Conservation (phyloP, 92 coral and sea anemone genomes). For the Ricordea florida region DNA sequence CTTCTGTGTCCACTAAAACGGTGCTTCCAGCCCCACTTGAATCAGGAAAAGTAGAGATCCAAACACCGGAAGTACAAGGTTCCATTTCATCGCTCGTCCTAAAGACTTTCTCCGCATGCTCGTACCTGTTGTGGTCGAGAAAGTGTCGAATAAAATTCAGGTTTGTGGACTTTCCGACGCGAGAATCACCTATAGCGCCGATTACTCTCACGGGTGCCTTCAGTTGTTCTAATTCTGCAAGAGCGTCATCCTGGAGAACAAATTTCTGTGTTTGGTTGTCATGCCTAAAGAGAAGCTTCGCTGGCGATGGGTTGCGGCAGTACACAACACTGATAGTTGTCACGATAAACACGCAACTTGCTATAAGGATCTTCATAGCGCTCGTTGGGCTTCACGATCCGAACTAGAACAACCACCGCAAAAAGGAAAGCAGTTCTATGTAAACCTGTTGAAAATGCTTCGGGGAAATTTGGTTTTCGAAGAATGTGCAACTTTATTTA, state of each 20-base stretch:
- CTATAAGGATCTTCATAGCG: too few species aligned
- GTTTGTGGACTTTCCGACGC: slow-evolving; percentile 80
- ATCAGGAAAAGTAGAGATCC: slow-evolving; percentile 52
- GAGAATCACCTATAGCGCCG: slow-evolving; percentile 71
- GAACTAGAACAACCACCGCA: too few species aligned
- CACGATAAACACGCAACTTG: too few species aligned
- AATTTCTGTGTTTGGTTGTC: slow-evolving; percentile 1
- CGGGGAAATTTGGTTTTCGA: too few species aligned
- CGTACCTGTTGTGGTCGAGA: slow-evolving; percentile 13
- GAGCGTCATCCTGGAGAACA: background rate
- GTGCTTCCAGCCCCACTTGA: slow-evolving; percentile 8
- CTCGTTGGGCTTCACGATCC: too few species aligned
- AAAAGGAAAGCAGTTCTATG: too few species aligned
- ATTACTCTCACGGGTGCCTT: slow-evolving; percentile 12
- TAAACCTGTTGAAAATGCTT: too few species aligned
- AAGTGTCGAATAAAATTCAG: slow-evolving; percentile 58
- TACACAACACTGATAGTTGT: too few species aligned
- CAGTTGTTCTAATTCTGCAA: background rate
- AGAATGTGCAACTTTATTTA: too few species aligned
- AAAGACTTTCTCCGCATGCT: slow-evolving; percentile 35
- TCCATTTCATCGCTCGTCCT: slow-evolving; percentile 54
- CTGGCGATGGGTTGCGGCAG: background rate
- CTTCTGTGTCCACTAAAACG: slow-evolving; percentile 65
- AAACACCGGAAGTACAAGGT: slow-evolving; percentile 63
- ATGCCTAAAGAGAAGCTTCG: slow-evolving; percentile 24